These are phyloP conservation scores for Chaetodon trifasciatus DNA, from an alignment of 2,797 vertebrate genomes.

Conservation along the genomic window DNA sequence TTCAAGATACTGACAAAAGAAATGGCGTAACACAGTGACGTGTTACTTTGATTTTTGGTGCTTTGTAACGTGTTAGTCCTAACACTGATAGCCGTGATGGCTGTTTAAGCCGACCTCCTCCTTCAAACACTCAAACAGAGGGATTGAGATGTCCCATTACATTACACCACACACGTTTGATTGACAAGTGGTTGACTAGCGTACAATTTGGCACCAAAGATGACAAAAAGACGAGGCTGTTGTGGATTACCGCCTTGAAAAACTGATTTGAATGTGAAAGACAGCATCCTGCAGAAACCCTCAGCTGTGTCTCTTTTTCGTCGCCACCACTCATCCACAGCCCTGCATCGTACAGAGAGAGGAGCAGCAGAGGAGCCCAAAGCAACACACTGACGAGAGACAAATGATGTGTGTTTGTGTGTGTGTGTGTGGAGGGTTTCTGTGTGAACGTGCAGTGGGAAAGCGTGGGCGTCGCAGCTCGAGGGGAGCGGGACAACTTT, in stretches of 20 bases:
- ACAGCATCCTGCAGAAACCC: constrained; percentile 19
- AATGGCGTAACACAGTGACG: too few relatives aligned
- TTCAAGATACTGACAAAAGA: too few relatives aligned
- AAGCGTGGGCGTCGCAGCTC: constrained; percentile 60
- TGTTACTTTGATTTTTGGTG: too few relatives aligned
- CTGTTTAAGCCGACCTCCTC: neutral
- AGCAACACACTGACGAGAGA: constrained; percentile 35
- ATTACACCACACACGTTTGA: constrained; percentile 43
- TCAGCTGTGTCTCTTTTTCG: constrained; percentile 3
- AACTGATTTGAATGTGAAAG: constrained; percentile 46
- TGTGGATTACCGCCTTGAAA: constrained; percentile 12
- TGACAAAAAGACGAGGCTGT: neutral
- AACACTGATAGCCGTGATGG: too few relatives aligned
- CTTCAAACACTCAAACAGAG: neutral
- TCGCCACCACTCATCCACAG: neutral
- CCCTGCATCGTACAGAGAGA: constrained; percentile 12
- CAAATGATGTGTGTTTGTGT: constrained; percentile 44
- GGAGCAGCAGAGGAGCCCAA: constrained; percentile 1
- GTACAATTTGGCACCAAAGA: constrained; percentile 22
- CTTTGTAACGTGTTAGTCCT: too few relatives aligned
- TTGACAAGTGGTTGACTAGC: constrained; percentile 15
- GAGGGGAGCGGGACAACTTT: constrained; percentile 55
- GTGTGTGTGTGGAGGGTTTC: constrained; percentile 9
- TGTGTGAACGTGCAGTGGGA: constrained; percentile 61
- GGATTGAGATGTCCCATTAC: constrained; percentile 1